Conservation (phyloP, 2,113 vertebrate genomes). For the Aythya baeri region DNA sequence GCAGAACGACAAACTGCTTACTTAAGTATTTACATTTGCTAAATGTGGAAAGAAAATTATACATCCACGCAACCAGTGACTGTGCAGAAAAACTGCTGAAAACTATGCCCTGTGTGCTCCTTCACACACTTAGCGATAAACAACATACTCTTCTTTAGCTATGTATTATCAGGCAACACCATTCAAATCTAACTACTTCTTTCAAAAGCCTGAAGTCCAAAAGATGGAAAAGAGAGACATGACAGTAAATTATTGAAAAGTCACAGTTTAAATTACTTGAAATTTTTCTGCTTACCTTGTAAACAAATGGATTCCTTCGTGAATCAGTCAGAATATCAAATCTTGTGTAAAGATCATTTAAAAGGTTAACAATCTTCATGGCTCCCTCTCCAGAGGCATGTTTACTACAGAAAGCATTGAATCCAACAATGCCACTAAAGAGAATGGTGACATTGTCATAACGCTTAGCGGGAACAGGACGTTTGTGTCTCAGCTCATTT, state of each 20-base stretch:
- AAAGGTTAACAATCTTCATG: constrained; percentile 98
- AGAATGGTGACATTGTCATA: constrained; percentile 98
- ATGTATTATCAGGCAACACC: not conserved
- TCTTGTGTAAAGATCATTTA: constrained; percentile 97
- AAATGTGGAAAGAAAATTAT: not conserved
- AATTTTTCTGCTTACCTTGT: constrained; percentile 85
- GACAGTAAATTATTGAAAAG: not conserved
- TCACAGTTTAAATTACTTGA: not conserved
- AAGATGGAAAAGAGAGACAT: not conserved
- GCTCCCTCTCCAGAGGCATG: constrained; percentile 97
- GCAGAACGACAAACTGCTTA: not conserved
- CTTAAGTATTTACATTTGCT: not conserved
- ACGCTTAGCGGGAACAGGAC: constrained; percentile 94
- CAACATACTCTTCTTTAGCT: not conserved
- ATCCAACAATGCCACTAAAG: constrained; percentile 97
- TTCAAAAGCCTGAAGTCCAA: not conserved
- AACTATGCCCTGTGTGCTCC: not conserved
- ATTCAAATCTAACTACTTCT: not conserved
- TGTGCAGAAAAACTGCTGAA: not conserved
- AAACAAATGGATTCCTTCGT: constrained; percentile 96
- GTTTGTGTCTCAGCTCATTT: constrained; percentile 97
- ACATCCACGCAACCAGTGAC: not conserved
- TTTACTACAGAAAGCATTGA: constrained; percentile 96
- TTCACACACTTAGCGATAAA: not conserved
- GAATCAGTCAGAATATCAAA: constrained; percentile 98